Conservation (phyloP, 2,113 vertebrate genomes). For the Sceloporus undulatus region DNA sequence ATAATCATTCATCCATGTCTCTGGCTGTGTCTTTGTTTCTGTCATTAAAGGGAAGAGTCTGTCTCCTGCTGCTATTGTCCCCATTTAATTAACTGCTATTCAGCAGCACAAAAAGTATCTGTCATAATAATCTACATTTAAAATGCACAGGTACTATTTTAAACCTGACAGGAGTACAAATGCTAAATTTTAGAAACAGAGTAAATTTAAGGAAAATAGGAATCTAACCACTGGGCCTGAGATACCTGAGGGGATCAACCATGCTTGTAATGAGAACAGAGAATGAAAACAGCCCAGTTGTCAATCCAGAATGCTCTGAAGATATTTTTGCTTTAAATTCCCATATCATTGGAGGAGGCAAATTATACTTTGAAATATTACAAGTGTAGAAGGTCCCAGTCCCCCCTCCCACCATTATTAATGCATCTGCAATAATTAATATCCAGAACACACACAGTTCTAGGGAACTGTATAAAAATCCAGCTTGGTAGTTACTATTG, state of each 20-base stretch:
- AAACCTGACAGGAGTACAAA: background rate
- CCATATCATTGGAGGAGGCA: background rate
- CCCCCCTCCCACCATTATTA: too few relatives aligned
- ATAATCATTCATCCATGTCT: background rate
- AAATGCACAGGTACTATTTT: background rate
- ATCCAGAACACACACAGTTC: too few relatives aligned
- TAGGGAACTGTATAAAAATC: too few relatives aligned
- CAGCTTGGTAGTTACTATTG: too few relatives aligned
- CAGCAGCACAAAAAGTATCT: background rate
- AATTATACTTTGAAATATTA: background rate
- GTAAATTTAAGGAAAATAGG: background rate
- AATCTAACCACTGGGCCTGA: background rate
- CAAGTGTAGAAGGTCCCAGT: too few relatives aligned
- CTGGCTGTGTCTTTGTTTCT: background rate
- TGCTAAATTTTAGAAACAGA: background rate
- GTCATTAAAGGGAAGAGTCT: background rate
- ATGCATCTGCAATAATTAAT: too few relatives aligned
- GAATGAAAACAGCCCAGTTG: background rate
- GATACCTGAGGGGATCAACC: background rate
- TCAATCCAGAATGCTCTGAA: background rate
- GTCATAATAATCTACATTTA: conserved; percentile 14
- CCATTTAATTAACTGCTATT: conserved; percentile 9
- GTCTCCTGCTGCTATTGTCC: background rate
- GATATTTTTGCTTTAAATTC: background rate
- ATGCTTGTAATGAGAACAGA: background rate